Base-by-base conservation (phyloP, 2,888 invertebrate genomes). In the Ommatoiulus sabulosus region DNA sequence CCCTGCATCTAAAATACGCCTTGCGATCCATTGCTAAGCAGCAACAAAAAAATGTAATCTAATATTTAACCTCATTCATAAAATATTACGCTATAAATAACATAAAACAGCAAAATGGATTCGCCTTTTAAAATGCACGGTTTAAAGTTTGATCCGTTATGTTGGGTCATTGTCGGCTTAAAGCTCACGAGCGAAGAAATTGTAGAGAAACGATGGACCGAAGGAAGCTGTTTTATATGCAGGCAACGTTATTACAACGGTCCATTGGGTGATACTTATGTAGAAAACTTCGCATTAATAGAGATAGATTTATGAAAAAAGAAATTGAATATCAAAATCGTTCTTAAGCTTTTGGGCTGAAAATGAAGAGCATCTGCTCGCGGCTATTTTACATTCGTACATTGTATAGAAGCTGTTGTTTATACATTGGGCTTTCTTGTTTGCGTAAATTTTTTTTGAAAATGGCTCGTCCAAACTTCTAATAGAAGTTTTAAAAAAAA, bases 21-120 rank as follows among this genome's bases (percentile, higher is more conserved):
- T 35, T 7, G 4, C 80, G 35, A 80, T 80, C 80, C 80, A 80
- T 80, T 80, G 80, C 80, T 80, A 0, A 80, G 80, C 80, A 80
- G 4, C 35, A 80, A n/a, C n/a, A n/a, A 80, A 80, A 72, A 80
- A 80, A 80, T 35, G 35, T 80, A 80, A 80, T 80, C 80, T 80
- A 80, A 80, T 80, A 35, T 80, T 80, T 80, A 80, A 80, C 80
- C 80, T 80, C 80, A 80, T 80, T 80, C 35, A 80, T 80, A 80
- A 35, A 80, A 24, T 80, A 80, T 80, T 35, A 20, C 20, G 24
- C 80, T 80, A 80, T 80, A 80, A 80, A 80, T 80, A 80, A 80
- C 8, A 10, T 24, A 80, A 35, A 80, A 80, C 20, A 35, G 12
- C 80, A 80, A 80, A 80, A 80, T 80, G 80, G 80, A 80, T 80